Evolutionary conservation across 2,113 vertebrate species (phyloP), one percentile per base, ranked within the genome.

Genomic region (Notothenia rossii): DNA sequence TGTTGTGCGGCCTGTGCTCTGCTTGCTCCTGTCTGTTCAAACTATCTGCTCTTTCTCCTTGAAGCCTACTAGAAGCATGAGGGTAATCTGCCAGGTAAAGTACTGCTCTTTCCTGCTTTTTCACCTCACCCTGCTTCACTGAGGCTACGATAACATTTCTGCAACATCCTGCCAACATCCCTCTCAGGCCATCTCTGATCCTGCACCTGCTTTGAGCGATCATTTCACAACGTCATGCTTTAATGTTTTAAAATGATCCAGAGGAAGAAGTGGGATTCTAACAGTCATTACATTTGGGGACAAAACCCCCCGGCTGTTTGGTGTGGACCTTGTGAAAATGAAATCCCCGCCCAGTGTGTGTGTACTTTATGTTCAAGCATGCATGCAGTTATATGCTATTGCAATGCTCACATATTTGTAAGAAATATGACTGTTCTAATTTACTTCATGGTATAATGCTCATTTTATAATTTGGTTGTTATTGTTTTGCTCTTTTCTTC

Each of bases 61-160:
- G 95, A 99, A 99, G 98, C 98, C 98, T 95, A 97, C 98, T 99
- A 98, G 98, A 98, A 99, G 98, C 96, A 99, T 99, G 98, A 98
- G 97, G 96, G 98, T 99, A 95, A 98, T 99, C 94, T 99, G 98
- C 97, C 98, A 99, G 98, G 98, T 99, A 99, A 95, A 96, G 93
- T 95, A 96, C 89, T 94, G 94, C 93, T 95, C 86, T 95, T 96
- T 96, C 95, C 92, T 92, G 91, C 93, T 92, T 95, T 93, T 93
- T 91, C 86, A 88, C 89, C 88, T 92, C 90, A 82, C 77, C 82
- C 65, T 89, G 91, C 91, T 92, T 92, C 88, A 89, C 86, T 92
- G 81, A 89, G 84, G 89, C 91, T 92, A 69, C 10, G 85, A 90
- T 92, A 86, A 87, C 90, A 92, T 93, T 92, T 89, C 83, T 80